phyloP scores from a whole-genome alignment of 2,797 vertebrate species.

The Tapirus indicus region DNA sequence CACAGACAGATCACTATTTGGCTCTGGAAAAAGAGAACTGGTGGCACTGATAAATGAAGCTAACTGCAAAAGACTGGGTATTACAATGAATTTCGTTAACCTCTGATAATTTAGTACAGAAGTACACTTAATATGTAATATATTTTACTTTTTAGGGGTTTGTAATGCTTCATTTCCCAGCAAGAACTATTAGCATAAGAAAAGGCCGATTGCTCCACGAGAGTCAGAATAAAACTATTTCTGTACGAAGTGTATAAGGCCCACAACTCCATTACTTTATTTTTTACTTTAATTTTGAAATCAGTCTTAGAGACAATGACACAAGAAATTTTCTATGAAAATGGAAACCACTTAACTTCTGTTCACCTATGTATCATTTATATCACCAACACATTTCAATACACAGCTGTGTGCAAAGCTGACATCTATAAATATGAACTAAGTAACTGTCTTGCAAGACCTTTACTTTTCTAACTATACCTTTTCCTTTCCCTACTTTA shows the following conservation, averaged over 20 bases:
- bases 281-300: constrained; percentile 54
- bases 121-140: constrained; percentile 45
- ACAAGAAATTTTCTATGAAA: neutral
- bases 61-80: constrained; percentile 75
- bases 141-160: constrained; percentile 38
- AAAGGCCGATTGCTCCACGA: constrained; percentile 4
- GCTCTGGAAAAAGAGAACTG: constrained; percentile 75
- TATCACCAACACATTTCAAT: neutral
- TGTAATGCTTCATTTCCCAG: constrained; percentile 67
- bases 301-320: constrained; percentile 8
- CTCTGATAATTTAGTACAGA: constrained; percentile 57
- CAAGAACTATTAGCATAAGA: constrained; percentile 56
- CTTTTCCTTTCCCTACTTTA: constrained; percentile 71
- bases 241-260: neutral
- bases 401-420: neutral
- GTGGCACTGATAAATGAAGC: constrained; percentile 83
- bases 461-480: constrained; percentile 65
- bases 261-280: neutral
- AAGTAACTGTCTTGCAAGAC: neutral
- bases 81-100: constrained; percentile 73
- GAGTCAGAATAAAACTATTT: constrained; percentile 50
- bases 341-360: neutral
- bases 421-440: neutral
- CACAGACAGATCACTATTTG: constrained; percentile 81
- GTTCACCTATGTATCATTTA: constrained; percentile 9